phyloP scores from a whole-genome alignment of 1,140 invertebrate genomes.

The Halyomorpha halys region DNA sequence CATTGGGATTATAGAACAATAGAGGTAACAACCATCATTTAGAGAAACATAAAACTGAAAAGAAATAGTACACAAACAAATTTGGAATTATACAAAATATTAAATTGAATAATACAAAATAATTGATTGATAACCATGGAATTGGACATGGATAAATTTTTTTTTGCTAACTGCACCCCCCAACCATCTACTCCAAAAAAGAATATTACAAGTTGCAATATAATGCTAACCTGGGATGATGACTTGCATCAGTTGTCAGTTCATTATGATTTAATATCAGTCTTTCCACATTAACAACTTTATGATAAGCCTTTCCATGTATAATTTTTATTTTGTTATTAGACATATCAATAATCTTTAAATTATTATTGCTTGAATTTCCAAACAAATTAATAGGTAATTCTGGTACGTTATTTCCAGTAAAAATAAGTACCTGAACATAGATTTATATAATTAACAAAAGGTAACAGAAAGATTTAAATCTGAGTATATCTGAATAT shows the following conservation, averaged over 20 bases:
- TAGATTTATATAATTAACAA: neutral
- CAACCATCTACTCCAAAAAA: too few species aligned
- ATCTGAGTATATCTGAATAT: constrained; percentile 6
- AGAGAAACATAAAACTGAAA: too few species aligned
- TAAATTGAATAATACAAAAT: too few species aligned
- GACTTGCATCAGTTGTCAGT: constrained; percentile 46
- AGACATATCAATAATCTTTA: constrained; percentile 64
- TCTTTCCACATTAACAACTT: constrained; percentile 57
- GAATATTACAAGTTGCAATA: neutral
- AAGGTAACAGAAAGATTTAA: neutral
- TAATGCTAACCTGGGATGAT: constrained; percentile 43
- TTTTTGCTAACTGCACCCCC: too few species aligned
- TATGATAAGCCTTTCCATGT: constrained; percentile 64
- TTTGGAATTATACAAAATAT: too few species aligned
- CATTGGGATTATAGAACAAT: too few species aligned
- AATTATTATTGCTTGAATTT: constrained; percentile 41
- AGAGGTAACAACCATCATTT: too few species aligned
- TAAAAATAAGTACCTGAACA: constrained; percentile 57
- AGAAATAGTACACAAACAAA: too few species aligned
- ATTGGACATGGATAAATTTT: too few species aligned
- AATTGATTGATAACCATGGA: too few species aligned
- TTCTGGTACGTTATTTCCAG: constrained; percentile 53
- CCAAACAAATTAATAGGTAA: constrained; percentile 66
- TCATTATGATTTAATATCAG: constrained; percentile 66
- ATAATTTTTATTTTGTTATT: constrained; percentile 65